Evolutionary conservation across 64 coral and sea anemone genomes (phyloP), one percentile per base, ranked within the genome.

Genomic region (Pocillopora verrucosa): DNA sequence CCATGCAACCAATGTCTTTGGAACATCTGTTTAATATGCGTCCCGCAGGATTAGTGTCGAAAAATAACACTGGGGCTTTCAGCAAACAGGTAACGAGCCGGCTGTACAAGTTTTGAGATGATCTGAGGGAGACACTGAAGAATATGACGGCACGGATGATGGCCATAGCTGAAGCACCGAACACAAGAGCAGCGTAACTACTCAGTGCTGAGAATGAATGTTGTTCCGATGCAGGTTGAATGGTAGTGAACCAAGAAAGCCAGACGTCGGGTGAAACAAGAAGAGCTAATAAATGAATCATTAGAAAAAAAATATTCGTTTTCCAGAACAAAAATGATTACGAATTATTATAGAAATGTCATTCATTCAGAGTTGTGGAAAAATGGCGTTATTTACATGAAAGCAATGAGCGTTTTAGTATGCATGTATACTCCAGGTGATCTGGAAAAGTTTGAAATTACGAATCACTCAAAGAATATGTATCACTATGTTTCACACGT

Each of bases 1-100:
- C 87, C 69, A 89, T 89, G 10, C 76, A 74, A 0, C 74, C 87
- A 9, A 89, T 78, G 16, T 89, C 87, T 51, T 80, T 89, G 15
- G 87, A 88, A 64, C 76, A 88, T 12, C 87, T 13, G 36, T 88
- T 88, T 22, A 88, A 22, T 25, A 88, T 88, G 36, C 87, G 25
- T 14, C 87, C 87, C 19, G 60, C 73, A 14, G 87, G 87, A 20
- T 76, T 88, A 9, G n/a, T 60, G 65, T 88, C 87, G 59, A 88
- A 88, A 62, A 77, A 78, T 11, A 72, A 74, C 2, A 88, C 17
- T 4, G 87, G 87, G 6, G 87, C 72, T 36, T 75, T 17, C 4
- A 88, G 3, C 0, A 75, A 59, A 34, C 56, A 41, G 45, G 37
- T 59, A 12, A 77, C 60, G 58, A 88, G 76, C 24, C 59, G 58